Evolutionary conservation across 1,140 invertebrate genomes (phyloP).

Genomic region (Aleiodes sp.): DNA sequence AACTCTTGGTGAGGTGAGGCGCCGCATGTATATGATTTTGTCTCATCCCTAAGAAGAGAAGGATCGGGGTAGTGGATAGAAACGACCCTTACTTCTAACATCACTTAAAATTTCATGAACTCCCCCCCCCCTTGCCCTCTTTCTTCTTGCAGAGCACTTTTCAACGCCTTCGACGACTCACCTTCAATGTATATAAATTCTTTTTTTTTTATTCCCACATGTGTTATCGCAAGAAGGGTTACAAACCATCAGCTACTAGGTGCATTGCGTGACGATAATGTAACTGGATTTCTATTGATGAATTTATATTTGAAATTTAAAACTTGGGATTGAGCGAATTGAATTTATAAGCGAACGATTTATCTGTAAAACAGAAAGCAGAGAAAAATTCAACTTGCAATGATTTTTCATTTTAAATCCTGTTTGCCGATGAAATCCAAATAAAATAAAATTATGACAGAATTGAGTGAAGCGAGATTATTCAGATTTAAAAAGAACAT

Average conservation of each 20-base stretch:
- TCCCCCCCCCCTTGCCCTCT: no score
- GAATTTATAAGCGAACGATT: neutral
- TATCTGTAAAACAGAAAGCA: no score
- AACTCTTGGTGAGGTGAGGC: neutral
- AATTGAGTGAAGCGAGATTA: no score
- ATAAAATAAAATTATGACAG: no score
- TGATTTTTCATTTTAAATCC: no score
- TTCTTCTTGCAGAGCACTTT: neutral
- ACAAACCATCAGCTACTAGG: neutral
- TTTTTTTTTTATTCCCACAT: neutral
- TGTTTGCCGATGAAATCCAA: no score
- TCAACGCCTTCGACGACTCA: neutral
- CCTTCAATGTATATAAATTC: neutral
- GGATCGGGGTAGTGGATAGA: neutral
- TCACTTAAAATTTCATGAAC: slow-evolving; percentile 27
- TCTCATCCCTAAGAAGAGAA: neutral
- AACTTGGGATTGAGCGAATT: neutral
- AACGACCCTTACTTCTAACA: neutral
- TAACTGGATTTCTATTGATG: neutral
- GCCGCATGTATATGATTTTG: neutral
- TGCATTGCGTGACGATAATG: neutral
- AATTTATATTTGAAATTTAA: neutral
- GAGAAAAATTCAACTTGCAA: no score
- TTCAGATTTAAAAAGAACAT: no score
- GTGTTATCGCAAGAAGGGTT: neutral